Base-by-base conservation (phyloP, 2,113 vertebrate species). In the Bubo blakistoni region DNA sequence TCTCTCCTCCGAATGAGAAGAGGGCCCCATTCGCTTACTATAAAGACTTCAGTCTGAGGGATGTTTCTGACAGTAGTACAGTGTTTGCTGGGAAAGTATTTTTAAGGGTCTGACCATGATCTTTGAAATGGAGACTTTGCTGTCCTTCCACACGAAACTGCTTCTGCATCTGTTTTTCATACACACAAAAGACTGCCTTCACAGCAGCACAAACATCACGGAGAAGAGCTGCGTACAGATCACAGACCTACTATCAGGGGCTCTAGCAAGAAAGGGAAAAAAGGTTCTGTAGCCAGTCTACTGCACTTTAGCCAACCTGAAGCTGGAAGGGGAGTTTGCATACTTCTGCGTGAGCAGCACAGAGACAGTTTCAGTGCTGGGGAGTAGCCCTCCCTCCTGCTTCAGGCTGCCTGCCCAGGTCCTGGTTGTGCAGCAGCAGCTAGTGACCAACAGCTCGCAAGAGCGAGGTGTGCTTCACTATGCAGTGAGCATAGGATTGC, bases 381-480 rank as follows among this genome's bases (percentile, higher is more conserved):
- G 58, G 42, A 82, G 65, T 17, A 51, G 46, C 38, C 32, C 80
- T 67, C 30, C 38, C 65, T 87, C 66, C 61, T 54, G 32, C 62
- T 71, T 80, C 73, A 71, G 79, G 40, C 38, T 61, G 30, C 22
- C 29, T 12, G 17, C 5, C 1, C 29, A 73, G 30, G 42, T 34
- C 47, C 61, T 5, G 0, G 52, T 38, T 74, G n/a, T 21, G 27
- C 2, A 2, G 25, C n/a, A 54, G 46, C 3, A 5, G 40, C 21
- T 17, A 44, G 16, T 3, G 0, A 13, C 29, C 4, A 1, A 18
- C 16, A 22, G 52, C 34, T 66, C 2, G 0, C 13, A 49, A 30
- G 73, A 73, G 44, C 2, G 6, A 47, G 16, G 32, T 44, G 27
- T 18, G 19, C 66, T 71, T 54, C 46, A 4, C 32, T 17, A 19